phyloP scores from a whole-genome alignment of 23 tunicate genomes.

The Halocynthia aurantium region DNA sequence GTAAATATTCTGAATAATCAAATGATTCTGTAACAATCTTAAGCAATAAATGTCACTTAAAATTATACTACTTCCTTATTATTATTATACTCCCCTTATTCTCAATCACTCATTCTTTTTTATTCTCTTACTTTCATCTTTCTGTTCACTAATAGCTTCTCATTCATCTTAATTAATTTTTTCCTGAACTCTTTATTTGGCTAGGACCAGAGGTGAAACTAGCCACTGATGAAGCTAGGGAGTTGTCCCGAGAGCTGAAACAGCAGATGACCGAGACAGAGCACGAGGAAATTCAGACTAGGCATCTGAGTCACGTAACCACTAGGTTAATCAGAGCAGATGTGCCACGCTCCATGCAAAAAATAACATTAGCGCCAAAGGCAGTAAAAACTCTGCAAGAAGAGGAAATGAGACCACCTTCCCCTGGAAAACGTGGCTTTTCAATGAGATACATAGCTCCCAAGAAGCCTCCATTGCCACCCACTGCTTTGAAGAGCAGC shows the following conservation, averaged over 20 bases:
- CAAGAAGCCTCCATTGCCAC: slow-evolving; percentile 20
- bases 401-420: slow-evolving; percentile 23
- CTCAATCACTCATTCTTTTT: background rate
- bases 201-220: background rate
- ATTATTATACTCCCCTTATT: background rate
- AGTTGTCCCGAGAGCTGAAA: background rate
- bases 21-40: too few relatives aligned
- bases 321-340: slow-evolving; percentile 48
- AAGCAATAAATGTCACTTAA: too few relatives aligned
- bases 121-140: background rate
- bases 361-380: background rate
- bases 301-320: slow-evolving; percentile 79
- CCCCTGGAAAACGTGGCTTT: slow-evolving; percentile 26
- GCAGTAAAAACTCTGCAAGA: background rate
- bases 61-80: too few relatives aligned
- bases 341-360: slow-evolving; percentile 20
- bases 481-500: background rate
- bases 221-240: background rate
- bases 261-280: slow-evolving; percentile 15
- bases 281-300: slow-evolving; percentile 15
- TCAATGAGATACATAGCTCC: slow-evolving; percentile 36
- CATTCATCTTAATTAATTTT: background rate
- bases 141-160: background rate
- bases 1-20: too few relatives aligned
- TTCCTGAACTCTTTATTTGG: background rate